These are phyloP conservation scores for Rhodeus uyekii DNA, from an alignment of 2,797 vertebrate genomes.

Conservation along the genomic window DNA sequence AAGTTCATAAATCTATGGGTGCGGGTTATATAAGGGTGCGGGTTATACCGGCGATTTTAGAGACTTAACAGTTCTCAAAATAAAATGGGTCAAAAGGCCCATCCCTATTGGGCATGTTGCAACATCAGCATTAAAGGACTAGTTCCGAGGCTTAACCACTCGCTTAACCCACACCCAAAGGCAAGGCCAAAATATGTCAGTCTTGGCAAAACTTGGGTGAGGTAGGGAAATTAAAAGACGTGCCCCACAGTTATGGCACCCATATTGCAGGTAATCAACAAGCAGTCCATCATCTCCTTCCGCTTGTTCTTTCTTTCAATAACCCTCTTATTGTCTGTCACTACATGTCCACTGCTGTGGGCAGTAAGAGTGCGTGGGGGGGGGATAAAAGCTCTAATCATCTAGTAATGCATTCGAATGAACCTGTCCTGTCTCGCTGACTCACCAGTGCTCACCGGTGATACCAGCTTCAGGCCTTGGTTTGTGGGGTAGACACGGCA, in stretches of 20 bases:
- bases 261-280: neutral
- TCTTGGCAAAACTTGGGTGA: neutral
- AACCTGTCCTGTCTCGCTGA: neutral
- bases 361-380: neutral
- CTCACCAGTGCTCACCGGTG: neutral
- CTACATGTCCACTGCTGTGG: constrained; percentile 13
- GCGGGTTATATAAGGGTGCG: too few species aligned
- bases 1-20: too few species aligned
- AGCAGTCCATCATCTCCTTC: neutral
- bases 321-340: neutral
- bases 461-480: neutral
- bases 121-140: neutral
- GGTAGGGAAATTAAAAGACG: neutral
- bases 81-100: neutral
- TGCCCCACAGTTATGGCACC: neutral
- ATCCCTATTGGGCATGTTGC: neutral
- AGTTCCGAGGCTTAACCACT: neutral
- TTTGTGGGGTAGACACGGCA: neutral
- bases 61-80: neutral
- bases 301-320: neutral
- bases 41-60: too few species aligned
- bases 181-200: neutral
- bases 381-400: neutral
- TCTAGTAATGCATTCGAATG: neutral
- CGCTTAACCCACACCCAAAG: constrained; percentile 2